phyloP scores from a whole-genome alignment of 2,888 invertebrate species.

The Taenaris catops region DNA sequence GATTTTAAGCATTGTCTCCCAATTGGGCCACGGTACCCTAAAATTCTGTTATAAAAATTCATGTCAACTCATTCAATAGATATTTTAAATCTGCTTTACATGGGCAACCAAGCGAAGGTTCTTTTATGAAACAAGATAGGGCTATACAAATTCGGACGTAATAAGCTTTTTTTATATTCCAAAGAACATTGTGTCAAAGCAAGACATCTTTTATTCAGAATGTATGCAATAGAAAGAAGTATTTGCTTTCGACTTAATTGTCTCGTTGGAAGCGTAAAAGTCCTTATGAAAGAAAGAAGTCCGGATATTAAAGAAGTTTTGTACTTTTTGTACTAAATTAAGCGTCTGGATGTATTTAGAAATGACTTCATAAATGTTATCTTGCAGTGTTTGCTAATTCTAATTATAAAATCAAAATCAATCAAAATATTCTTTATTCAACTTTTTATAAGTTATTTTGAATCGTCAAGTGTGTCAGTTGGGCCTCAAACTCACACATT shows the following conservation, averaged over 20 bases:
- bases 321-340: slow-evolving; percentile 3
- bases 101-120: slow-evolving; percentile 1
- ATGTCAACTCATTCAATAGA: slow-evolving; percentile 1
- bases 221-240: slow-evolving; percentile 12
- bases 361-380: not conserved
- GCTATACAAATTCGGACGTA: slow-evolving; percentile 2
- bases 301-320: slow-evolving; percentile 12
- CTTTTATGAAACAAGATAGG: slow-evolving; percentile 6
- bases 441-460: no score
- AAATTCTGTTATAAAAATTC: slow-evolving; percentile 2
- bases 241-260: slow-evolving; percentile 11
- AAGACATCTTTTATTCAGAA: slow-evolving; percentile 5
- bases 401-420: no score
- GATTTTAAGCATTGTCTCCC: no score
- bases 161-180: slow-evolving; percentile 4
- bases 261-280: not conserved
- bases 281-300: not conserved
- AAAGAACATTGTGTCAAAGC: slow-evolving; percentile 8
- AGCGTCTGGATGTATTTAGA: not conserved
- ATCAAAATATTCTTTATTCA: no score
- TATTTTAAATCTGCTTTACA: slow-evolving; percentile 1
- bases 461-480: no score
- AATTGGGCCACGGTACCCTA: no score
- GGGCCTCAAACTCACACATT: no score
- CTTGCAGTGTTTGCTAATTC: no score